Evolutionary conservation across 2,797 vertebrate species (phyloP), one percentile per base, ranked within the genome.

Genomic region (Hypotaenidia okinawae): DNA sequence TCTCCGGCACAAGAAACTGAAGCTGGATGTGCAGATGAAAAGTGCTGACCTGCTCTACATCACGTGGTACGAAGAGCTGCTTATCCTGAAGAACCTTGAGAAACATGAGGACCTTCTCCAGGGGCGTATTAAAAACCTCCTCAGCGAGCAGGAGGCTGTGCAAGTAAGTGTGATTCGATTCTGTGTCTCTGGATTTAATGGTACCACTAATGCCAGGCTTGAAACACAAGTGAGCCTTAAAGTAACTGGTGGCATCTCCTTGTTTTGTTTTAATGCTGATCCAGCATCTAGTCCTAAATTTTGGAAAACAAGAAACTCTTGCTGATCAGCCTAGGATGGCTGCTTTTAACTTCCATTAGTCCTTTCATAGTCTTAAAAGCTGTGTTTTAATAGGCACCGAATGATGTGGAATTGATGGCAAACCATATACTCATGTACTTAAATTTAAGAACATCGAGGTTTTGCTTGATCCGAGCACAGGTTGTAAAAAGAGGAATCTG

Each of bases 11-110:
- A 97, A 98, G 93, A 99, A 99, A 91, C 87, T 98, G 89, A 95
- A 93, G 55, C 95, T 99, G 96, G 99, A 99, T 68, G 94, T 97
- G 54, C 94, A 98, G 91, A 98, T 99, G 98, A 99, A 99, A 97
- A 94, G 96, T 84, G 98, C 98, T n/a, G 98, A 99, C 84, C 97
- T 99, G 57, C 95, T 63, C 11, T 98, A 98, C 80, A 85, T 99
- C 94, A 99, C 98, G 0, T 97, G 99, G 80, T 98, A 98, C 92
- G 98, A 99, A 96, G 99, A 99, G 97, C 97, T 99, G 84, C 98
- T 98, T 88, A 97, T 99, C 62, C 97, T 99, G 83, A 98, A 98
- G 90, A 98, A 98, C 76, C 98, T 98, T 76, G 98, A 99, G 91
- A 97, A 98, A 94, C 98, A 97, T 28, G 99, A 99, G 96, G 96